Evolutionary conservation across 2,113 vertebrate genomes (phyloP), one percentile per base, ranked within the genome.

Genomic region (Marmota monax): DNA sequence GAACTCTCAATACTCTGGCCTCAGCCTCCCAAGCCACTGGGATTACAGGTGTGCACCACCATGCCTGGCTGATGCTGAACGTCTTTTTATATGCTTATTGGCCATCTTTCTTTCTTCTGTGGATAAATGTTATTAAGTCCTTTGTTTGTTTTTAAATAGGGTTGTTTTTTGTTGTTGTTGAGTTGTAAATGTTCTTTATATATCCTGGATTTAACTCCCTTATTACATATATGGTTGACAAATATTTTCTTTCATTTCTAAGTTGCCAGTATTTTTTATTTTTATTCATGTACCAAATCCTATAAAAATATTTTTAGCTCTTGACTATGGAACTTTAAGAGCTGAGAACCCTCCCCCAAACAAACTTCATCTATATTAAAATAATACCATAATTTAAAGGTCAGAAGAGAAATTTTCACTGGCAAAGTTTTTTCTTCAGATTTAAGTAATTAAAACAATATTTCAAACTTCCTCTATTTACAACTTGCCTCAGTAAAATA

Each of bases 261-360:
- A 34, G 42, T 86, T 94, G 22, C 8, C 80, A 97, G 51, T 77
- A 73, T 63, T 92, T 96, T 93, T 61, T 77, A 84, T 87, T 96
- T 84, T 94, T 92, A 76, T 92, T 92, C 37, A 65, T 39, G 7
- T 89, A 76, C 7, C 29, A 89, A 16, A 70, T 53, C 85, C 45
- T 95, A 88, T 48, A 79, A 95, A 86, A 74, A 79, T 51, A 76
- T 61, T 37, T 17, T 92, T 58, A 96, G 3, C 53, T 17, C 37
- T 82, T 91, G 37, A 80, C n/a, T 11, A 69, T 69, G 45, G 48
- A 58, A 29, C n/a, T 96, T 95, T 92, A 92, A n/a, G 37, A 84
- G 74, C 22, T 74, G 45, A 95, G 34, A 95, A 63, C 37, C 14
- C 7, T 45, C 17, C 42, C 67, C 45, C 61, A 69, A 87, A 48